These are phyloP conservation scores for Monopis laevigella DNA, from an alignment of 2,888 invertebrate genomes.

Conservation along the genomic window DNA sequence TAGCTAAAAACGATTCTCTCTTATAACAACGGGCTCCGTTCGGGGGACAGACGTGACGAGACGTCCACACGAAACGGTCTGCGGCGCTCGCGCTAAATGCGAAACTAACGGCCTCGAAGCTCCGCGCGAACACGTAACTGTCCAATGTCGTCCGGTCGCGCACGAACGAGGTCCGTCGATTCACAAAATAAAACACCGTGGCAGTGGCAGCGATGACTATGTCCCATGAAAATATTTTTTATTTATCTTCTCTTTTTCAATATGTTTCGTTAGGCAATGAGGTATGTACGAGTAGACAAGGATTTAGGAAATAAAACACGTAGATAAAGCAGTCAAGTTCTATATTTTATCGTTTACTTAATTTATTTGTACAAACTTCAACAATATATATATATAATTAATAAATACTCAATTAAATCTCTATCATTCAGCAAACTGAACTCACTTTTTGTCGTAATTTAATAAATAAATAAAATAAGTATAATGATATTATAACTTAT, in stretches of 20 bases:
- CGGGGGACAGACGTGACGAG: conserved; percentile 39
- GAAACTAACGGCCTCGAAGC: no score
- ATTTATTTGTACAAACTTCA: conserved; percentile 71
- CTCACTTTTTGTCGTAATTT: conserved; percentile 66
- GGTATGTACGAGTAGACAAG: no score
- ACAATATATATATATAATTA: conserved; percentile 62
- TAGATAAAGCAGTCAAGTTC: conserved; percentile 66
- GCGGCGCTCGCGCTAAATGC: no score
- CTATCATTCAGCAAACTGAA: conserved; percentile 68
- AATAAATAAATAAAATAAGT: conserved; percentile 42
- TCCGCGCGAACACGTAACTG: conserved; percentile 46
- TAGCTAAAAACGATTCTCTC: conserved; percentile 36
- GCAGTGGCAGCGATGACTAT: conserved; percentile 22
- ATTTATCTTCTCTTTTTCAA: no score
- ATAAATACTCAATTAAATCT: conserved; percentile 68
- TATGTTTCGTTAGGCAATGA: no score
- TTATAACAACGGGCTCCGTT: conserved; percentile 37
- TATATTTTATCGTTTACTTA: conserved; percentile 70
- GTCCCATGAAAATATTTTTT: no score
- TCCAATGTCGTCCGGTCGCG: no score
- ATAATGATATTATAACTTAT: conserved; percentile 65
- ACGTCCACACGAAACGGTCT: conserved; percentile 38
- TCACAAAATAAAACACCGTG: conserved; percentile 35
- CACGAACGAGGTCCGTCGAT: conserved; percentile 32
- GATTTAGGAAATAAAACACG: conserved; percentile 43